phyloP scores from a whole-genome alignment of 2,113 vertebrate genomes.

The Microcebus jonahi region DNA sequence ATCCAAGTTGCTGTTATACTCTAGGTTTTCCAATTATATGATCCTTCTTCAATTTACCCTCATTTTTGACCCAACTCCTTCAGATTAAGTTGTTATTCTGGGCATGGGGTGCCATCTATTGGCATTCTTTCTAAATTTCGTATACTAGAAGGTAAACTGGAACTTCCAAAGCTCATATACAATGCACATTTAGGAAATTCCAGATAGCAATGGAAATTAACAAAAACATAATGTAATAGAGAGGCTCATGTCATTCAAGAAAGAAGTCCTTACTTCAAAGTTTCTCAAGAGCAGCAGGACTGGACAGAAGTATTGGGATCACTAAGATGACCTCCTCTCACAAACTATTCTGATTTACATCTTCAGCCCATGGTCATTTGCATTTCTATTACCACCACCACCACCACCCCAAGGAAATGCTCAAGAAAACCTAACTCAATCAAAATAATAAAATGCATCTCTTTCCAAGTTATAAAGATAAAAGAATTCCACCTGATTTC shows the following conservation, averaged over 20 bases:
- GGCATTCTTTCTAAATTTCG: constrained; percentile 1
- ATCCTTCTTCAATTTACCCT: neutral
- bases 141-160: constrained; percentile 16
- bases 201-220: neutral
- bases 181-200: neutral
- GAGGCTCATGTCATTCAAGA: neutral
- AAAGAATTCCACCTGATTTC: constrained; percentile 30
- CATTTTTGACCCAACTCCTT: constrained; percentile 20
- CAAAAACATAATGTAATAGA: constrained; percentile 21
- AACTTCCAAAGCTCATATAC: neutral
- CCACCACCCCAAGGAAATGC: neutral
- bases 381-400: neutral
- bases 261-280: neutral
- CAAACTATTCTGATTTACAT: neutral
- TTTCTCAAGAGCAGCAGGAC: neutral
- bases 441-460: constrained; percentile 43
- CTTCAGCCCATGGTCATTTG: neutral
- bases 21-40: neutral
- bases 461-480: constrained; percentile 44
- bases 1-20: neutral
- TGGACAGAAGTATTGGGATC: neutral
- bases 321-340: neutral
- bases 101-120: neutral
- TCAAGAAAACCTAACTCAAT: neutral
- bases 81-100: constrained; percentile 30